Evolutionary conservation across 2,888 invertebrate genomes (phyloP), one percentile per base, ranked within the genome.

Genomic region (Tillus elongatus): DNA sequence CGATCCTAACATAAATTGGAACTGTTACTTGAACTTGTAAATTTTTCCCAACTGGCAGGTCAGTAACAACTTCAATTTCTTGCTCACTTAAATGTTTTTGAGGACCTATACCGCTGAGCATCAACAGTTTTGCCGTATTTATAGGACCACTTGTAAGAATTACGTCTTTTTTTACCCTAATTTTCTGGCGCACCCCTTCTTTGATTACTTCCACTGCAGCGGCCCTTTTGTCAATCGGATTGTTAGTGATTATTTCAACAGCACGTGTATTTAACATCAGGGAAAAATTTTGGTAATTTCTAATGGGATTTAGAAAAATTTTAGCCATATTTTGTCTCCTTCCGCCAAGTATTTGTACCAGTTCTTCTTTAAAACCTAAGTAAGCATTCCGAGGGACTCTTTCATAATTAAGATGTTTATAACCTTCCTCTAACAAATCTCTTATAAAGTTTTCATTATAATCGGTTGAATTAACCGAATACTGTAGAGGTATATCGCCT

Each of bases 131-230:
- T 0, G 77, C 74, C 12, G 75, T 70, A 54, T 79, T 79, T 46
- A 81, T 71, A 2, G 78, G 68, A 1, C 80, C 79, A 2, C 71
- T 74, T n/a, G 73, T 66, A 13, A 79, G 51, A 38, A 79, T 74
- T 1, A 79, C 64, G 45, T 73, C 74, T 45, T 70, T 72, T 26
- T 66, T 62, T 2, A 72, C 73, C 12, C 51, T 49, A 3, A 66
- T 59, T 1, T 44, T 47, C n/a, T n/a, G n/a, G 2, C 6, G 13
- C 9, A 16, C 24, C 24, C n/a, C 24, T 8, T 6, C n/a, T 8
- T 19, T n/a, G n/a, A 6, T 19, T 19, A 19, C 24, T n/a, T 19
- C 24, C 6, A 19, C 24, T 8, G 6, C 24, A 19, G 6, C n/a
- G 24, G 24, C n/a, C n/a, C 24, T 19, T 19, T 8, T 8, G n/a